These are phyloP conservation scores for Mormyrus proboscirostris DNA, from an alignment of 2,797 vertebrate species.

Conservation along the genomic window DNA sequence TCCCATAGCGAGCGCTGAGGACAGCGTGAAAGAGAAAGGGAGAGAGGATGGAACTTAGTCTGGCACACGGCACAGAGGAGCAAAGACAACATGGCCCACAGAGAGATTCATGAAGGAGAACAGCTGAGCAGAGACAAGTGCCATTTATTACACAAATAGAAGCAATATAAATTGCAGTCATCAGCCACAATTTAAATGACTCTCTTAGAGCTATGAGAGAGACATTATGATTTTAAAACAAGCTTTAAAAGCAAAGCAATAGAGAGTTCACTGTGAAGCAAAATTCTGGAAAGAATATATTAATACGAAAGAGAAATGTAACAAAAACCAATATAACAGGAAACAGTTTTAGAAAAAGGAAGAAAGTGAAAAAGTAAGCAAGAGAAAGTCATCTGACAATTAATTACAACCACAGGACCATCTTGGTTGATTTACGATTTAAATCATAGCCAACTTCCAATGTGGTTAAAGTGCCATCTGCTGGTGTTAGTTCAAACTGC, in stretches of 20 bases:
- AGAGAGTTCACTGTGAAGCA: neutral
- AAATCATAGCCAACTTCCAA: neutral
- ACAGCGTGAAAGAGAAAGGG: conserved; percentile 58
- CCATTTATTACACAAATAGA: neutral
- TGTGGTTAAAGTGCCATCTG: neutral
- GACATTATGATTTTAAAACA: neutral
- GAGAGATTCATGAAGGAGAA: neutral
- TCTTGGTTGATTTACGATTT: neutral
- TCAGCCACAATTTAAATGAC: neutral
- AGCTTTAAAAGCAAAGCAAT: neutral
- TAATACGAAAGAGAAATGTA: neutral
- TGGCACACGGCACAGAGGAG: conserved; percentile 33
- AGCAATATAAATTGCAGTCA: neutral
- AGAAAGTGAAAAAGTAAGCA: neutral
- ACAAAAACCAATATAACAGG: neutral
- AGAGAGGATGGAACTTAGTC: conserved; percentile 13
- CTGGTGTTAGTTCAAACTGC: neutral
- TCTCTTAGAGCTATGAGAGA: neutral
- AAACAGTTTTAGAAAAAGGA: neutral
- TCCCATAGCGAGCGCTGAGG: conserved; percentile 95
- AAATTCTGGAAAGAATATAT: neutral
- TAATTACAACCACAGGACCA: neutral
- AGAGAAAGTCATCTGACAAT: neutral
- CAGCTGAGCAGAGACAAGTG: neutral
- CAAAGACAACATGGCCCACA: conserved; percentile 41